Base-by-base conservation (phyloP, 30 jellyfish, hydroid and myxozoan species). In the Clytia hemisphaerica region DNA sequence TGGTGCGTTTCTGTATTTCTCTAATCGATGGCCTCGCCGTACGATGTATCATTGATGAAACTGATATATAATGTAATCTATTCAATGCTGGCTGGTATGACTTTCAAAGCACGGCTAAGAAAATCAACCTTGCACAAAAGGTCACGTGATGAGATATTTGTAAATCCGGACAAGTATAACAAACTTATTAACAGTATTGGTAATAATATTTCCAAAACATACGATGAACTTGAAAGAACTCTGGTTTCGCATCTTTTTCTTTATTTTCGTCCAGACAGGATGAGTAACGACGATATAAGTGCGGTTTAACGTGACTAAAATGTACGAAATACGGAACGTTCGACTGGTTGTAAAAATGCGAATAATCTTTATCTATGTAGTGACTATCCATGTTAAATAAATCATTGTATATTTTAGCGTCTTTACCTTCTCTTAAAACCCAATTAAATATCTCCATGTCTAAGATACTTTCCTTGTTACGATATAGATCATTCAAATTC, bases 401-500 rank as follows among this genome's bases (percentile, higher is more conserved):
- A 50, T 69, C 71, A 21, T 31, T 4, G 53, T 24, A 33, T 30
- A 50, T 45, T 31, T 69, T 69, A 10, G 50, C 34, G n/a, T 69
- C 51, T 6, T 69, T 69, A 44, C 81, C 81, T 30, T 69, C 81
- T 45, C 25, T 34, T n/a, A 69, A 69, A 48, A 69, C n/a, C 77
- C 77, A 69, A 34, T 69, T 69, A 30, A 69, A 42, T 2, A 69
- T 69, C 38, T 69, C 81, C 81, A 69, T 69, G 27, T 69, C 81
- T 19, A 45, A 19, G 10, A 69, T 32, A 24, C 16, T 69, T 69
- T 27, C 30, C 28, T 45, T 47, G 29, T 44, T 40, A 21, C 71
- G 81, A 6, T 69, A 69, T 3, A 69, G 16, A 24, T 47, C 42
- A 10, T 69, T 69, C 24, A 69, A 32, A 27, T 69, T 71, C 76